phyloP scores from a whole-genome alignment of 2,888 invertebrate species.

The Coelinius sp. region DNA sequence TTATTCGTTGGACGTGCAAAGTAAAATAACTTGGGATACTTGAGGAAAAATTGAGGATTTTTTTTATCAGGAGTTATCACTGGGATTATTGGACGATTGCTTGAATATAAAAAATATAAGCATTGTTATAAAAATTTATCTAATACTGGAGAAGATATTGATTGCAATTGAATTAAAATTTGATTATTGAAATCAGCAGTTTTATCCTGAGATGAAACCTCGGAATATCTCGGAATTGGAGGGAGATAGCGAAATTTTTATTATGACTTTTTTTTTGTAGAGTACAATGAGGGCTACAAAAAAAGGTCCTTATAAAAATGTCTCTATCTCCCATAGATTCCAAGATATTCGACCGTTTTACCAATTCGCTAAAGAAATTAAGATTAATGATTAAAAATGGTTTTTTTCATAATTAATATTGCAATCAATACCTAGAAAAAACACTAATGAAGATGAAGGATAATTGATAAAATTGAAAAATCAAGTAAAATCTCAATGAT shows the following conservation, averaged over 20 bases:
- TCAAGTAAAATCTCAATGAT: neutral
- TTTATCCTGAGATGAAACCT: no score
- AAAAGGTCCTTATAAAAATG: no score
- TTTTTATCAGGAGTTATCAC: neutral
- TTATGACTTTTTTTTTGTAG: no score
- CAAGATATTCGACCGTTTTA: neutral
- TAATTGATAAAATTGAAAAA: neutral
- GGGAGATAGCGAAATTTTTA: no score
- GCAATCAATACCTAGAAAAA: neutral
- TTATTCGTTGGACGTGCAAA: constrained; percentile 59
- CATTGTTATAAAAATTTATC: constrained; percentile 13
- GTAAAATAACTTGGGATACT: constrained; percentile 37
- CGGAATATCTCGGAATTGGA: no score
- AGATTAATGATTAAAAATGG: neutral
- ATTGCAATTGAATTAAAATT: neutral
- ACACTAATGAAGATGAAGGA: neutral
- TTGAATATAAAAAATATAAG: neutral
- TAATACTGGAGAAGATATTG: neutral
- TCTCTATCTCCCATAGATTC: no score
- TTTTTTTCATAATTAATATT: neutral
- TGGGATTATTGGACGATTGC: neutral
- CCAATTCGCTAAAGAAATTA: neutral
- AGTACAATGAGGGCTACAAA: no score
- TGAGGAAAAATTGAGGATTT: constrained; percentile 31
- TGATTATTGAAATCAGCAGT: neutral